Percentiles rank a stretch among this genome's conserved stretches.
These are phyloP conservation scores for Eucriotettix oculatus DNA, from an alignment of 2,888 invertebrate species.

Conservation along the genomic window DNA sequence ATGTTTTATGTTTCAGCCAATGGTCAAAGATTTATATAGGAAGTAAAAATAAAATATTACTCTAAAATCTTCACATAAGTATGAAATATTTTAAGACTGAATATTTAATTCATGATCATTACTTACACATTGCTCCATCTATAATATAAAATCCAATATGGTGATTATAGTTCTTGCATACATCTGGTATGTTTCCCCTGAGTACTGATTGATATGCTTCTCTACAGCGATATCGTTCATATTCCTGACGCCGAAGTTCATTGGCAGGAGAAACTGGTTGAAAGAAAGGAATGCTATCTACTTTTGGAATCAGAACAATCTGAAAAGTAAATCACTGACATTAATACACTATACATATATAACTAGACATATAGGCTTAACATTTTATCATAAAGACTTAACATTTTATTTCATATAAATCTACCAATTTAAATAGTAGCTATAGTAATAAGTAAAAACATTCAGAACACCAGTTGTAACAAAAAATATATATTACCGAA, in stretches of 20 bases:
- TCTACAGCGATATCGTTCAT: slow-evolving; percentile 61
- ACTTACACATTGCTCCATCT: slow-evolving; percentile 62
- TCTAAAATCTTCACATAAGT: no score
- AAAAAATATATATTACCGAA: slow-evolving; percentile 40
- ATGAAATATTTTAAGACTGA: no score
- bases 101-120: not conserved
- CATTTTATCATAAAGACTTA: no score
- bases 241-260: slow-evolving; percentile 53
- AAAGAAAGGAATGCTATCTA: slow-evolving; percentile 66
- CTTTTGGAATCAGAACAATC: slow-evolving; percentile 67
- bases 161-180: slow-evolving; percentile 67
- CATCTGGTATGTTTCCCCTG: slow-evolving; percentile 45
- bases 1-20: no score
- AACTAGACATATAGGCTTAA: no score
- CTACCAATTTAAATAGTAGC: no score
- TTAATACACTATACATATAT: no score
- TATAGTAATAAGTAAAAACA: not conserved
- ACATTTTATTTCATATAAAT: no score
- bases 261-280: slow-evolving; percentile 37
- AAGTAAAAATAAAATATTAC: no score
- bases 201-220: slow-evolving; percentile 55
- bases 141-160: slow-evolving; percentile 75
- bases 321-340: slow-evolving; percentile 21
- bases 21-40: no score
- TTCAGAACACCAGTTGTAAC: not conserved